Evolutionary conservation across 2,113 vertebrate genomes (phyloP).

Genomic region (Gallinago undulata): DNA sequence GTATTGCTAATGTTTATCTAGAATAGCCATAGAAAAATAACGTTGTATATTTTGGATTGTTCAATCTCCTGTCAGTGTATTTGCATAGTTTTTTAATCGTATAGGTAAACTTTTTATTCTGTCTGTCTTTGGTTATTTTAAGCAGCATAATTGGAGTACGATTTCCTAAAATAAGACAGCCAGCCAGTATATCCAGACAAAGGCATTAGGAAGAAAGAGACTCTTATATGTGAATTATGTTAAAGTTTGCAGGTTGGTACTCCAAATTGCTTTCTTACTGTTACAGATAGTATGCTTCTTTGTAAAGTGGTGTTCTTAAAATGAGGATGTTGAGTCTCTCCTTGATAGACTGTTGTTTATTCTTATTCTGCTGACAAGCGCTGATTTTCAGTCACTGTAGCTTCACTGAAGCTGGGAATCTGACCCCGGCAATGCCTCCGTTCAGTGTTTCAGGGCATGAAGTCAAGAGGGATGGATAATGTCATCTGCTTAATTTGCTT

Average conservation of each 20-base stretch:
- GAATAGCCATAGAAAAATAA: conserved; percentile 47
- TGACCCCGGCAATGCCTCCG: neutral
- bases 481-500: conserved; percentile 24
- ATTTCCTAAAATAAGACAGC: neutral
- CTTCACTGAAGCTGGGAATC: neutral
- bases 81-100: conserved; percentile 1
- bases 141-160: neutral
- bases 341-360: neutral
- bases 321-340: neutral
- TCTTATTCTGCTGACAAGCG: neutral
- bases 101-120: neutral
- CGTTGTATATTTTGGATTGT: conserved; percentile 10
- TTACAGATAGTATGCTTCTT: neutral
- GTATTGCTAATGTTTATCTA: conserved; percentile 46
- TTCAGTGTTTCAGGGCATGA: neutral
- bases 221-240: neutral
- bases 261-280: neutral
- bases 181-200: neutral
- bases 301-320: neutral
- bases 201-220: neutral
- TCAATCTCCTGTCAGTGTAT: neutral
- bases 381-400: neutral
- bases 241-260: neutral
- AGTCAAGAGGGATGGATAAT: conserved; percentile 38
- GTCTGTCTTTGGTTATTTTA: conserved; percentile 14